Evolutionary conservation across 2,888 invertebrate species (phyloP), one percentile per base, ranked within the genome.

Genomic region (Parasteatoda lunata): DNA sequence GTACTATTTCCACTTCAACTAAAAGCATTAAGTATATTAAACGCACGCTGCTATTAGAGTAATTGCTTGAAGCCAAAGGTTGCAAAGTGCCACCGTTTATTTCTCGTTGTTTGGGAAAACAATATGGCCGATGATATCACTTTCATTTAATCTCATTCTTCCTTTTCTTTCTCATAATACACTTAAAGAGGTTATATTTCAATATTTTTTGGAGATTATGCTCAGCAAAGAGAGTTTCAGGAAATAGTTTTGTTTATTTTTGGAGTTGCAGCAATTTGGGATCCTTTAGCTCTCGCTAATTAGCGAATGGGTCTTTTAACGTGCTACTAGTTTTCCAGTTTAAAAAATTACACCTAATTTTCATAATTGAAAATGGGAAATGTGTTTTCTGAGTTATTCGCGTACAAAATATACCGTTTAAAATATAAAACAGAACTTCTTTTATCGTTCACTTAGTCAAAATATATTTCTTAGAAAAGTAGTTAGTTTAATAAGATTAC

Each of bases 21-120:
- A 68, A 77, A 68, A 76, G 79, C 79, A 79, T 79, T 79, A 79
- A 79, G 71, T 70, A 79, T 79, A 79, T 79, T 79, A 79, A 79
- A 64, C 59, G 75, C 49, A 51, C 68, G 30, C 68, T 45, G 13
- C 79, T 79, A 79, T 79, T 79, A 79, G 64, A 47, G 71, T 79
- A 79, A 79, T 79, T 79, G 65, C 79, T 45, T 65, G 71, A 76
- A 77, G 68, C 66, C 52, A 45, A 11, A 59, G 76, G 76, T 65
- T 13, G 64, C 8, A 5, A 59, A 59, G n/a, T 30, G 30, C 30
- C 30, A 30, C 30, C 59, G n/a, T 8, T 8, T 9, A 59, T n/a
- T 59, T 11, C 59, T 59, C 11, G 9, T 59, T 59, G 59, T n/a
- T 9, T 4, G 59, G 59, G 5, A n/a, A 59, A 59, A 59, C 59